Evolutionary conservation across 2,888 invertebrate species (phyloP).

Genomic region (Catocala fraxini): DNA sequence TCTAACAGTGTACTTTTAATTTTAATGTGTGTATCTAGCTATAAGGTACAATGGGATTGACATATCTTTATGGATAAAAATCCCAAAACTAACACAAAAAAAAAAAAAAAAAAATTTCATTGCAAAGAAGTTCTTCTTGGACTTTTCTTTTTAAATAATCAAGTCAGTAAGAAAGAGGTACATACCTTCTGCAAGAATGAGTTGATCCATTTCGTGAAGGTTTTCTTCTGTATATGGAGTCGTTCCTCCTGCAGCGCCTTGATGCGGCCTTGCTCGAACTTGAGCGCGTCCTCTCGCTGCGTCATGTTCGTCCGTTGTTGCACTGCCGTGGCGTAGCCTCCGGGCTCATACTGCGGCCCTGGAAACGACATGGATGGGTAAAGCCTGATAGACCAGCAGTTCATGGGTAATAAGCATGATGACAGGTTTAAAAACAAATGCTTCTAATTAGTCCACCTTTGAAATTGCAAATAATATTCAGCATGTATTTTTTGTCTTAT

Average conservation of each 20-base stretch:
- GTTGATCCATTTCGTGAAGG: conserved; percentile 99
- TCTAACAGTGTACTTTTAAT: too few species aligned
- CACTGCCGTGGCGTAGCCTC: conserved; percentile 88
- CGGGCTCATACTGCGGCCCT: conserved; percentile 91
- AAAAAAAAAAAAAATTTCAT: too few species aligned
- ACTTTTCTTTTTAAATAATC: too few species aligned
- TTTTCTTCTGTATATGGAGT: conserved; percentile 99
- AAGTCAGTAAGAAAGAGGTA: too few species aligned
- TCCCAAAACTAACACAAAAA: too few species aligned
- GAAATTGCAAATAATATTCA: not conserved
- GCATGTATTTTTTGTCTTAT: too few species aligned
- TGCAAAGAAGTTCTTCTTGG: too few species aligned
- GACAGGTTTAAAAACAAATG: too few species aligned
- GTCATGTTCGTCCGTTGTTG: conserved; percentile 94
- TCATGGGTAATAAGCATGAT: not conserved
- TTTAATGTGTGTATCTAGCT: too few species aligned
- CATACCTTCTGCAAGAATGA: conserved; percentile 97
- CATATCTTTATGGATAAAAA: too few species aligned
- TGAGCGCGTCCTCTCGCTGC: conserved; percentile 96
- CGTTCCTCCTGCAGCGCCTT: conserved; percentile 99
- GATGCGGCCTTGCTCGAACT: conserved; percentile 98
- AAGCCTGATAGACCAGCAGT: not conserved
- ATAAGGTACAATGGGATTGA: too few species aligned
- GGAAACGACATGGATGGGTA: conserved; percentile 31
- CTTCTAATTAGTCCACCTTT: not conserved